Percentiles rank a stretch among this genome's conserved stretches.
phyloP scores from a whole-genome alignment of 2,797 vertebrate species.

The Calcarius lapponicus region DNA sequence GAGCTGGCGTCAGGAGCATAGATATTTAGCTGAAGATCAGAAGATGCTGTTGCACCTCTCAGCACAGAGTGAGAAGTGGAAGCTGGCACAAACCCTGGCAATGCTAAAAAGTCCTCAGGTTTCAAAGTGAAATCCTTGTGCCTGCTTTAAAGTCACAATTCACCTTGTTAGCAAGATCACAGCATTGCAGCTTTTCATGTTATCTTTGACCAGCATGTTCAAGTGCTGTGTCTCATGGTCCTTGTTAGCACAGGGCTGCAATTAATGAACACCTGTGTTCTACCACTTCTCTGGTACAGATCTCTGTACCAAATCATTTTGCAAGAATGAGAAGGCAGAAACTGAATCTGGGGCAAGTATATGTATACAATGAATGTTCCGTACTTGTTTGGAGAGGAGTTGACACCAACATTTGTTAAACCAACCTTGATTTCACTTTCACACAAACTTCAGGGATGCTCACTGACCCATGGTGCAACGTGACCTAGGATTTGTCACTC shows the following conservation, averaged over 20 bases:
- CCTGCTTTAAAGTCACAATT: not conserved
- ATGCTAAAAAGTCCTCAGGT: not conserved
- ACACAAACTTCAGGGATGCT: not conserved
- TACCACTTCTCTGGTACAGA: not conserved
- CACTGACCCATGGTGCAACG: accelerated
- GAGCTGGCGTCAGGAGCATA: not conserved
- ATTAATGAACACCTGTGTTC: not conserved
- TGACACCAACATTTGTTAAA: not conserved
- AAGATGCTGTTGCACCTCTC: not conserved
- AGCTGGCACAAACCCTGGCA: not conserved
- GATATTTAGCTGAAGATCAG: not conserved
- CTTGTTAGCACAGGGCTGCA: not conserved
- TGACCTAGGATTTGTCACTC: not conserved
- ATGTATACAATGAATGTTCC: not conserved
- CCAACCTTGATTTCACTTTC: not conserved
- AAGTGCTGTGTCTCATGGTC: not conserved
- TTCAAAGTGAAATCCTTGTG: not conserved
- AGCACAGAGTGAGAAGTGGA: not conserved
- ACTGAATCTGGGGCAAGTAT: not conserved
- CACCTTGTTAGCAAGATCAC: not conserved
- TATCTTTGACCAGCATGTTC: not conserved
- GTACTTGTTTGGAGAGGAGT: not conserved
- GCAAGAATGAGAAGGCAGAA: not conserved
- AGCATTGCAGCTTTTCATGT: not conserved
- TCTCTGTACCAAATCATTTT: not conserved